phyloP scores from a whole-genome alignment of 2,113 vertebrate genomes.

The Vulpes lagopus region DNA sequence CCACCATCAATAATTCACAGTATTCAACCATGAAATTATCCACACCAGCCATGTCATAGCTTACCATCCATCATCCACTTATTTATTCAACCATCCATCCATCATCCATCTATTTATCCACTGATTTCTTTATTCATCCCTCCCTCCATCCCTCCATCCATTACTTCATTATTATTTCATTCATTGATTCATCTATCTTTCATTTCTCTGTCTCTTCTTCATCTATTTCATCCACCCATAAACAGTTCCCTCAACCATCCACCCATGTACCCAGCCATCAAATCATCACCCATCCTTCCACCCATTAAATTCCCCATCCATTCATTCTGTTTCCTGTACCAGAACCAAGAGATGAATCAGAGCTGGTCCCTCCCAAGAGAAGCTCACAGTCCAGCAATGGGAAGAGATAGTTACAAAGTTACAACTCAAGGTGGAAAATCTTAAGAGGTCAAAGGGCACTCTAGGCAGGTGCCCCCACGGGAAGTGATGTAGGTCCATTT shows the following conservation, averaged over 20 bases:
- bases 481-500: not conserved
- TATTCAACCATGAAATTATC: not conserved
- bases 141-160: not conserved
- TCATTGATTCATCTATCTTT: not conserved
- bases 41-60: not conserved
- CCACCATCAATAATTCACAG: not conserved
- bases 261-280: not conserved
- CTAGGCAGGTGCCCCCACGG: not conserved
- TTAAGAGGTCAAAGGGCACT: not conserved
- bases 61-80: not conserved
- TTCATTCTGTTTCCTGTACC: not conserved
- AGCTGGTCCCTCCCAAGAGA: not conserved
- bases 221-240: not conserved
- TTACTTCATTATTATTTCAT: not conserved
- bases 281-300: not conserved
- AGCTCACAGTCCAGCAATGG: not conserved
- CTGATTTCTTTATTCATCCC: not conserved
- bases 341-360: conserved; percentile 50
- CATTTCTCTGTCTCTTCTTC: not conserved
- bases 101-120: not conserved
- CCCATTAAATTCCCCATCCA: not conserved
- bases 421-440: not conserved
- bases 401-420: not conserved
- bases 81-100: not conserved
- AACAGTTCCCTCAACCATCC: not conserved